Evolutionary conservation across 1,140 invertebrate genomes (phyloP), one percentile per base, ranked within the genome.

Genomic region (Drosophila sechellia): DNA sequence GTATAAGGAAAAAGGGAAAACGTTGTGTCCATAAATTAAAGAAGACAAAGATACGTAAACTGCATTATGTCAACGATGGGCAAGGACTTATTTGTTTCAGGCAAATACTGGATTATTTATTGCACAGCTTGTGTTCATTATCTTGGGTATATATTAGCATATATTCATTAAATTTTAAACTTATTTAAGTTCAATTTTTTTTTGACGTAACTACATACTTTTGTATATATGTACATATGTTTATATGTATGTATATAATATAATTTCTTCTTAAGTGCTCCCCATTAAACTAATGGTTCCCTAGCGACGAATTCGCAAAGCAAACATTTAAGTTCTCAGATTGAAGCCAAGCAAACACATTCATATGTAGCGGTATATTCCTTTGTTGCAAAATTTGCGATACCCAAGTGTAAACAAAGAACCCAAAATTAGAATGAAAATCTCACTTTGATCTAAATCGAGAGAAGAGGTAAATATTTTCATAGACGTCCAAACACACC

Each of bases 11-110:
- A 31, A 31, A 31, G 6, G 2, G 27, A 48, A 69, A 56, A 54
- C 39, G 25, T 56, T 25, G 42, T 56, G 49, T 69, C 64, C 43
- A 70, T 70, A 70, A 69, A 69, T 70, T 69, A 46, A 25, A 56
- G 13, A 69, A 70, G 64, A 70, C 49, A 27, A 54, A 70, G 49
- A 43, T 22, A 55, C 35, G 45, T 31, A 39, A 46, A 34, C 50
- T 66, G 35, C 64, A 66, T 17, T 65, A 34, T 40, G 45, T 10
- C 15, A 4, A 64, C 63, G 5, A 42, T 65, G 63, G 63, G 2
- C 10, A 34, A 2, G 40, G 0, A 4, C 2, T 37, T 4, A 5
- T 11, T n/a, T 22, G 15, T 57, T 40, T 17, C 1, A 8, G 12
- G 5, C 13, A 10, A 40, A 59, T 50, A 17, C 11, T 13, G 1